Evolutionary conservation across 2,113 vertebrate species (phyloP).

Genomic region (Xiphias gladius): DNA sequence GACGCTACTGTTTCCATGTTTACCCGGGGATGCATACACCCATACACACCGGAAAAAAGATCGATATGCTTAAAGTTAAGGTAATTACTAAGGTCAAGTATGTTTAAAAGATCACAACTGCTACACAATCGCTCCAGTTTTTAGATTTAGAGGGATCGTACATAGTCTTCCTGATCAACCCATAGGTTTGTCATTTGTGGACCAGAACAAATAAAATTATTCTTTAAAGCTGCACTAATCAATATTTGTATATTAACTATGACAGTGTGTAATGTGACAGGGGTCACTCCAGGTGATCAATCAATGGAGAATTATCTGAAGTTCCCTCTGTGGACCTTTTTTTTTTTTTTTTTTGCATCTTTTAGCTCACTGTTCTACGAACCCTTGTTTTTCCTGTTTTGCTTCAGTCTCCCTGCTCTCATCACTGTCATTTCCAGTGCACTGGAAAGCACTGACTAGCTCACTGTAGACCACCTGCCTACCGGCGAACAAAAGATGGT

Average conservation of each 20-base stretch:
- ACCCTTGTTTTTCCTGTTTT: neutral
- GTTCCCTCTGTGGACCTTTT: neutral
- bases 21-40: neutral
- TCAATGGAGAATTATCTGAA: neutral
- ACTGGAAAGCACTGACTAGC: neutral
- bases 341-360: no score
- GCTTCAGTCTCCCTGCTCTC: conserved; percentile 1
- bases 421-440: conserved; percentile 9
- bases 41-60: neutral
- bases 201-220: neutral
- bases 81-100: no score
- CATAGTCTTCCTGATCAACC: no score
- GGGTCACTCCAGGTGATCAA: neutral
- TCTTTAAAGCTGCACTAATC: neutral
- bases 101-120: neutral
- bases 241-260: neutral
- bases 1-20: neutral
- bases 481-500: neutral
- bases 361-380: neutral
- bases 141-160: no score
- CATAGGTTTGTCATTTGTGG: neutral
- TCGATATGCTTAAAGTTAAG: neutral
- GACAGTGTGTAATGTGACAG: neutral
- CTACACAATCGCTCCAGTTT: neutral
- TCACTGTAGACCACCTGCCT: neutral